Evolutionary conservation across 2,888 invertebrate genomes (phyloP).

Genomic region (Andrena bicolor): DNA sequence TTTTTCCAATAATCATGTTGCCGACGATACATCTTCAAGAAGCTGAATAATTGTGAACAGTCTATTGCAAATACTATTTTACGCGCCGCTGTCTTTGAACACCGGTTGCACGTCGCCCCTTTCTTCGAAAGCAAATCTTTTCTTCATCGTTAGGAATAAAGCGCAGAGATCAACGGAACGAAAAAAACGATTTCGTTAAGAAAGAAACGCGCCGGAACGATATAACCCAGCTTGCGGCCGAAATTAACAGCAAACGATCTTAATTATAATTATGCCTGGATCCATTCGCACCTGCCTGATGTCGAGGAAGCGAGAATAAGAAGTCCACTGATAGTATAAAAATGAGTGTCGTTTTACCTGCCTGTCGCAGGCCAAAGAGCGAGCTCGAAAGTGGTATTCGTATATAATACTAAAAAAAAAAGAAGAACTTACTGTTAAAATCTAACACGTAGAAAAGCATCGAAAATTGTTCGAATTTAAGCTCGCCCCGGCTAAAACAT

Average conservation of each 20-base stretch:
- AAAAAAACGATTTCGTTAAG: constrained; percentile 39
- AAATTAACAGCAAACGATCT: constrained; percentile 65
- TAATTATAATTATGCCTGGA: constrained; percentile 29
- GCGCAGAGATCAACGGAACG: constrained; percentile 53
- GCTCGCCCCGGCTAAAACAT: constrained; percentile 60
- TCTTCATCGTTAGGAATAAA: constrained; percentile 29
- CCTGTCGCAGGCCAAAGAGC: constrained; percentile 52
- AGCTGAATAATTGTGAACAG: background rate
- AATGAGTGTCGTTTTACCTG: constrained; percentile 37
- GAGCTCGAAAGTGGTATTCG: constrained; percentile 57
- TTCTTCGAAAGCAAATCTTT: constrained; percentile 23
- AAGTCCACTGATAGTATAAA: constrained; percentile 51
- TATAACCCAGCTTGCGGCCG: constrained; percentile 24
- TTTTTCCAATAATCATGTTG: background rate
- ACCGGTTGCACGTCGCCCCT: constrained; percentile 63
- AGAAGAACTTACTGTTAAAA: constrained; percentile 43
- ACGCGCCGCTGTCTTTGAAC: constrained; percentile 29
- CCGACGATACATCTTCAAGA: background rate
- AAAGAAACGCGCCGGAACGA: constrained; percentile 26
- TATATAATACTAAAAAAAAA: constrained; percentile 44
- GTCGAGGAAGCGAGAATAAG: constrained; percentile 51
- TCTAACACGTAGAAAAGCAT: constrained; percentile 65
- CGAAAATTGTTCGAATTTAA: constrained; percentile 64
- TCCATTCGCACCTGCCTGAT: constrained; percentile 40
- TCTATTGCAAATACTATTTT: constrained; percentile 30